Evolutionary conservation across 2,888 invertebrate species (phyloP).

Genomic region (Drosophila peninsularis): DNA sequence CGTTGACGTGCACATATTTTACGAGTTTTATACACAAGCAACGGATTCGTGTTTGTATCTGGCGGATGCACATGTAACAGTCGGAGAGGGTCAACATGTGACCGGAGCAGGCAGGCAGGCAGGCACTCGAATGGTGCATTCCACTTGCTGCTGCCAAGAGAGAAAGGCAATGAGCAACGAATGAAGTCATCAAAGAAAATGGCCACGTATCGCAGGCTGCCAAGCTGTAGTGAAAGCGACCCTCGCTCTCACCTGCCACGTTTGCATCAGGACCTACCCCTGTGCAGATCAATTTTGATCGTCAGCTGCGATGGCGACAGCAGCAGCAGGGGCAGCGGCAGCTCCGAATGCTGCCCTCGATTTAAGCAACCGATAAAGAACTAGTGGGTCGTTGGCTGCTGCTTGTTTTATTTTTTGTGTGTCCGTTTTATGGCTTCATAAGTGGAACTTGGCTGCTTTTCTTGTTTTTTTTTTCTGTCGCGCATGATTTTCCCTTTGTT

Average conservation of each 20-base stretch:
- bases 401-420: constrained; percentile 43
- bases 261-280: constrained; percentile 39
- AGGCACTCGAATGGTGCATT: constrained; percentile 30
- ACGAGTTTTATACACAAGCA: constrained; percentile 74
- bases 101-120: constrained; percentile 2
- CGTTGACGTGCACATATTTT: constrained; percentile 82
- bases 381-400: constrained; percentile 42
- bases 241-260: constrained; percentile 53
- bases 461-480: constrained; percentile 27
- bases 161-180: constrained; percentile 67
- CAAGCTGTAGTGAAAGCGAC: constrained; percentile 61
- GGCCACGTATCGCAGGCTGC: constrained; percentile 43
- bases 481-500: constrained; percentile 74
- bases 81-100: constrained; percentile 18
- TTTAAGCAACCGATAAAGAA: constrained; percentile 49
- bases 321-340: constrained; percentile 35
- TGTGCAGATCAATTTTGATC: constrained; percentile 46
- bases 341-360: constrained; percentile 52
- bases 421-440: constrained; percentile 76
- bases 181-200: constrained; percentile 76
- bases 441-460: constrained; percentile 74
- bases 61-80: constrained; percentile 70
- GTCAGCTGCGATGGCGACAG: constrained; percentile 50
- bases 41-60: constrained; percentile 62
- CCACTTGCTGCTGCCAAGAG: constrained; percentile 38